phyloP scores from a whole-genome alignment of 1,140 invertebrate genomes.

The Pteromalus puparum region DNA sequence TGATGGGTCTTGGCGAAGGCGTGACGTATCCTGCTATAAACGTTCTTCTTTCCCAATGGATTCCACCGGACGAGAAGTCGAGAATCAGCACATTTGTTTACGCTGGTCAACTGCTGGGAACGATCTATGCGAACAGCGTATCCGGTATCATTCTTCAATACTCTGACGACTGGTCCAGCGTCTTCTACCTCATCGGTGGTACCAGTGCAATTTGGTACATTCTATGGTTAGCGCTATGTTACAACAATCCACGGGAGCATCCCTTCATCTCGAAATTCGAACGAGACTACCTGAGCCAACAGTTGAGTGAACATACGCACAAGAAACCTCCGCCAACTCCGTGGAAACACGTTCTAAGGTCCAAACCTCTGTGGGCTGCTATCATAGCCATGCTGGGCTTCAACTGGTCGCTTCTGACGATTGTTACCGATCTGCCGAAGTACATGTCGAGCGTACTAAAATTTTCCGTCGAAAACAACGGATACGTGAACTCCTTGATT shows the following conservation, averaged over 20 bases:
- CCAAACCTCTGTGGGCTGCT: conserved; percentile 76
- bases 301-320: background rate
- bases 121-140: background rate
- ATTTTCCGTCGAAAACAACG: conserved; percentile 27
- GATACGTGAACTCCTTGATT: background rate
- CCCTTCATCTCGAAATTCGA: conserved; percentile 87
- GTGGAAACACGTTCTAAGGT: conserved; percentile 54
- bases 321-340: conserved; percentile 58
- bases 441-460: background rate
- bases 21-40: conserved; percentile 72
- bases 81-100: conserved; percentile 64
- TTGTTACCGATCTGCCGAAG: conserved; percentile 78
- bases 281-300: conserved; percentile 80
- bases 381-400: conserved; percentile 78
- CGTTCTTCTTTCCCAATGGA: conserved; percentile 69
- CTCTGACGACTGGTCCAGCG: background rate
- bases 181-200: conserved; percentile 18
- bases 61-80: conserved; percentile 67
- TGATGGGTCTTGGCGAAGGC: conserved; percentile 67
- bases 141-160: background rate
- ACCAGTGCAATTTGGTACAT: conserved; percentile 2
- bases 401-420: conserved; percentile 81
- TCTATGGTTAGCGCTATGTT: conserved; percentile 77
- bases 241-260: conserved; percentile 85
- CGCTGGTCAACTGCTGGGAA: conserved; percentile 62